Percentiles rank a stretch among this genome's conserved stretches.
Evolutionary conservation across 2,888 invertebrate genomes (phyloP).

Genomic region (Pedicia rivosa): DNA sequence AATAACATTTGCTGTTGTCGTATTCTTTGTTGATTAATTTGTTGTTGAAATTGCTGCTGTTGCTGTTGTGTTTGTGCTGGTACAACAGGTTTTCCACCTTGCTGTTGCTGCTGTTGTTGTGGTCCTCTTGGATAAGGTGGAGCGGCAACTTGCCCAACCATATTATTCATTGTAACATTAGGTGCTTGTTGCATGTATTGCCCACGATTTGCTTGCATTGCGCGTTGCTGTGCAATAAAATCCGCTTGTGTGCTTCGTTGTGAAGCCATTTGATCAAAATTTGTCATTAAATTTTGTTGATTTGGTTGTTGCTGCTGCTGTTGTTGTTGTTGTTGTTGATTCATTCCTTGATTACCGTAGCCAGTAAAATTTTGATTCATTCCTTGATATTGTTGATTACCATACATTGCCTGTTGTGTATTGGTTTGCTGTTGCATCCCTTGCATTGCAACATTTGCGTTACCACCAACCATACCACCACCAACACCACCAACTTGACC

Average conservation of each 20-base stretch:
- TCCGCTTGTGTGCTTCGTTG: conserved; percentile 26
- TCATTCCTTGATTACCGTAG: conserved; percentile 36
- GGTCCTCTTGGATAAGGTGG: conserved; percentile 62
- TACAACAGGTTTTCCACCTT: conserved; percentile 21
- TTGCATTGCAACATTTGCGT: conserved; percentile 19
- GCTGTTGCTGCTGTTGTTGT: no score
- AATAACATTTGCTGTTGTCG: conserved; percentile 54
- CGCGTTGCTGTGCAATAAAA: conserved; percentile 20
- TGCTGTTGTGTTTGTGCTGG: conserved; percentile 23
- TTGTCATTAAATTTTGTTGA: conserved; percentile 26
- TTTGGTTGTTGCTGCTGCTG: no score
- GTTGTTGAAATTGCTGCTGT: conserved; percentile 22
- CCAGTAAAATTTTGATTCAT: conserved; percentile 48
- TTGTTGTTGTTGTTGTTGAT: conserved; percentile 31
- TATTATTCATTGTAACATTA: conserved; percentile 66
- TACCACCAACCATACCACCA: conserved; percentile 23
- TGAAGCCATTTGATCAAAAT: conserved; percentile 26
- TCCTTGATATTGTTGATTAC: conserved; percentile 23
- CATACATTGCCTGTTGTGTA: conserved; percentile 13
- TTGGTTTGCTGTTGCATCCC: conserved; percentile 7
- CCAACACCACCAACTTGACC: conserved; percentile 10
- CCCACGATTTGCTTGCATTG: conserved; percentile 23
- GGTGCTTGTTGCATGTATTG: conserved; percentile 46
- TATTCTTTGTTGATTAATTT: conserved; percentile 51
- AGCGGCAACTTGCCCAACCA: conserved; percentile 43